Base-by-base conservation (phyloP, 1,140 invertebrate species). In the Pogonus chalceus region DNA sequence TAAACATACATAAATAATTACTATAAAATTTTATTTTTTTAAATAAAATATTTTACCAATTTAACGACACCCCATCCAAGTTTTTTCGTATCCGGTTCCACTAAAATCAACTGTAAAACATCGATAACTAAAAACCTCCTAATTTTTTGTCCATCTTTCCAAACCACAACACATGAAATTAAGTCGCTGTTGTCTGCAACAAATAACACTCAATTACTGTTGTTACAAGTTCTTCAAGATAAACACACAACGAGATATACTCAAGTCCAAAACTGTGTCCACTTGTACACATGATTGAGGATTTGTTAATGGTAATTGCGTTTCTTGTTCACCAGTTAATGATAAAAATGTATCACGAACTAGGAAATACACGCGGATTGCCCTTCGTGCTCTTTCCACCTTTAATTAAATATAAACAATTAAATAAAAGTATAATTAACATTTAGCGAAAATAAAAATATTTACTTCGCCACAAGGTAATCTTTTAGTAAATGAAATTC, bases 21-120 rank as follows among this genome's bases (percentile, higher is more conserved):
- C n/a, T n/a, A n/a, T n/a, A n/a, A n/a, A n/a, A n/a, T n/a, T n/a
- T n/a, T n/a, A n/a, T n/a, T n/a, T n/a, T n/a, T n/a, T n/a, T n/a
- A n/a, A n/a, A n/a, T n/a, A n/a, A n/a, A n/a, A n/a, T n/a, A n/a
- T n/a, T n/a, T n/a, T n/a, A n/a, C 93, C 63, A 98, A 86, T 71
- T 96, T 94, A 0, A 93, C 93, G 0, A 98, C 88, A 3, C 94
- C 96, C 93, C 94, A 98, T 0, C 96, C 96, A 20, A 98, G 74
- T 50, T 88, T 80, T 63, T 88, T 86, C 3, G 85, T 83, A 65
- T 98, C 95, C 0, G 96, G 96, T 70, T 99, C 95, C 0, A 98
- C 95, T 1, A 99, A 76, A 51, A 99, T 96, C 47, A 99, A 75
- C 69, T 99, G 96, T 18, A 94, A 78, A 2, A 85, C 80, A 68